Evolutionary conservation across 2,888 invertebrate genomes (phyloP).

Genomic region (Temnothorax unifasciatus): DNA sequence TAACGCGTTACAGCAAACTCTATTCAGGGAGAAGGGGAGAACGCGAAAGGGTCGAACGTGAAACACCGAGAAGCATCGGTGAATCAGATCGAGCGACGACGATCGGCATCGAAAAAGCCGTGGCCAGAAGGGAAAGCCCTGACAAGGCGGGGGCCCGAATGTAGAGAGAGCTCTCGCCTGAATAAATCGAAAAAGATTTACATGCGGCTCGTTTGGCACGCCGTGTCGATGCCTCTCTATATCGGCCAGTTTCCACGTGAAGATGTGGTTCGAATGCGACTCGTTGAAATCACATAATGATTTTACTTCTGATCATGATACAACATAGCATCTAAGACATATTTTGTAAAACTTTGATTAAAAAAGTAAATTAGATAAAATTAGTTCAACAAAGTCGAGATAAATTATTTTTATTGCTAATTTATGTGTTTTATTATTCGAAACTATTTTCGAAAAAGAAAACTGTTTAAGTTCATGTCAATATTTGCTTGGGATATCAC

Average conservation of each 20-base stretch:
- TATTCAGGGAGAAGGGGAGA: background rate
- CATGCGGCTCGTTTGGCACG: constrained; percentile 55
- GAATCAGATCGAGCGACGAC: constrained; percentile 18
- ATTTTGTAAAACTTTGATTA: background rate
- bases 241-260: constrained; percentile 31
- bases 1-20: constrained; percentile 38
- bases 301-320: constrained; percentile 1
- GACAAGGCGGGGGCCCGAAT: constrained; percentile 13
- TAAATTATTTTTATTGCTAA: background rate
- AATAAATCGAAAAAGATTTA: constrained; percentile 62
- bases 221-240: constrained; percentile 45
- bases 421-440: background rate
- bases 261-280: background rate
- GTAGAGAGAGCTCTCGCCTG: constrained; percentile 40
- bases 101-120: constrained; percentile 36
- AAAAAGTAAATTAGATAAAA: too few species aligned
- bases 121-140: constrained; percentile 14
- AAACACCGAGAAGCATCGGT: constrained; percentile 28
- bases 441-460: background rate
- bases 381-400: background rate
- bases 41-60: constrained; percentile 8
- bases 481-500: constrained; percentile 43
- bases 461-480: background rate
- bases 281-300: background rate
- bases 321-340: background rate